Evolutionary conservation across 2,888 invertebrate species (phyloP).

Genomic region (Dorcus parallelipipedus): DNA sequence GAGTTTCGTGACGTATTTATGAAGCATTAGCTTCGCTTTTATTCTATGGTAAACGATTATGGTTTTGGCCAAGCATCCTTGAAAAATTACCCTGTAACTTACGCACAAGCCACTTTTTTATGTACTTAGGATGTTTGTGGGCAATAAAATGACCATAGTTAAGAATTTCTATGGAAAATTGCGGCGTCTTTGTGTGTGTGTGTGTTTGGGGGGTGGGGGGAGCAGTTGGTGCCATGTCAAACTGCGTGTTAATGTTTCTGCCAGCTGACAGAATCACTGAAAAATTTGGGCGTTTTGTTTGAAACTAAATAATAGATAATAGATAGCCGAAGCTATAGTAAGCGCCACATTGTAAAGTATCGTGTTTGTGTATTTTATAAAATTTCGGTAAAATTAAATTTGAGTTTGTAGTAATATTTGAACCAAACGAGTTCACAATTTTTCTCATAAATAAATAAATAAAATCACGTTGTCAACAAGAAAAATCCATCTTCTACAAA

Average conservation of each 20-base stretch:
- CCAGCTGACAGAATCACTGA: neutral
- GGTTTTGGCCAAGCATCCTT: too few relatives aligned
- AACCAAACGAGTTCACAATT: too few relatives aligned
- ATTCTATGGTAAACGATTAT: too few relatives aligned
- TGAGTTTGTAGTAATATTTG: too few relatives aligned
- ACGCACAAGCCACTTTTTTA: constrained; percentile 18
- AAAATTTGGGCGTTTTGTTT: constrained; percentile 2
- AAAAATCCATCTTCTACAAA: too few relatives aligned
- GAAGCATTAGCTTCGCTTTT: too few relatives aligned
- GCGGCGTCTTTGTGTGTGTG: constrained; percentile 1
- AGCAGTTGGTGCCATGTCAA: neutral
- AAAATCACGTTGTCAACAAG: too few relatives aligned
- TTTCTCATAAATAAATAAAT: too few relatives aligned
- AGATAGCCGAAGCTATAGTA: neutral
- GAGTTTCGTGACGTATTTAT: too few relatives aligned
- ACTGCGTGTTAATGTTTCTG: neutral
- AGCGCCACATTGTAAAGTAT: neutral
- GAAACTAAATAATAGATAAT: neutral
- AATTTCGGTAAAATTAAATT: too few relatives aligned
- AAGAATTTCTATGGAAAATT: neutral
- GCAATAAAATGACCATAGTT: neutral
- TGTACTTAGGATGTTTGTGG: neutral
- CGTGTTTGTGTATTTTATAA: too few relatives aligned
- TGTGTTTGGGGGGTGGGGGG: neutral
- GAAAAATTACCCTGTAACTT: too few relatives aligned